Evolutionary conservation across 2,797 vertebrate species (phyloP), one percentile per base, ranked within the genome.

Genomic region (Scolopax bukidnonensis): DNA sequence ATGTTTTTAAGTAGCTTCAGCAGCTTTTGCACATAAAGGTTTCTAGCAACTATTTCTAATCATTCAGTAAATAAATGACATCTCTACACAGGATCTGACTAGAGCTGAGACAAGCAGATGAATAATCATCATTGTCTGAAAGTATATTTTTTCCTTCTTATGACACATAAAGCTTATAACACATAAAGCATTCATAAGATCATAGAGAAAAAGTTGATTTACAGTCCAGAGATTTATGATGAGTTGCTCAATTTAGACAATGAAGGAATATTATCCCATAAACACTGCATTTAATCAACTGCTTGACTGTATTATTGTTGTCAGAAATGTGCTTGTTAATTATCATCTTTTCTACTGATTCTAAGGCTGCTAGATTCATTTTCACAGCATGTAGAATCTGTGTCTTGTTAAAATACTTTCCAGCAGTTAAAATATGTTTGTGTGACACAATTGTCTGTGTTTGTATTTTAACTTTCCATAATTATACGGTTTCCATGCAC

Each of bases 391-490:
- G 56, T 36, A 61, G 64, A 71, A 68, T 84, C 53, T 89, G 61
- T 47, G 21, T 61, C 60, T 32, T 92, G 78, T 92, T 92, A 90
- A 94, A 96, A 90, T 85, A 61, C 21, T 95, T 96, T 71, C 64
- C 85, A 92, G 75, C n/a, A 65, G 43, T 75, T 90, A 83, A 89
- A 95, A 75, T 87, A 65, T 53, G 18, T 69, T 87, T 91, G 13
- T 95, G 84, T 94, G 75, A 93, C 73, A 95, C 43, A 77, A 48
- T 81, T 63, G 70, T 76, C 92, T 96, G 24, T 93, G 81, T 89
- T 93, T 92, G 36, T 82, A 43, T 74, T 95, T 87, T 59, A 89
- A 53, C 24, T 59, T 95, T 83, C 90, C 28, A 0, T 57, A 93
- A 90, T 90, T 84, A 47, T 4, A 60, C 0, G 0, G 76, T 96